Percentiles rank a stretch among this genome's conserved stretches.
These are phyloP conservation scores for Tetraneura akinire DNA, from an alignment of 1,140 invertebrate genomes.

Conservation along the genomic window DNA sequence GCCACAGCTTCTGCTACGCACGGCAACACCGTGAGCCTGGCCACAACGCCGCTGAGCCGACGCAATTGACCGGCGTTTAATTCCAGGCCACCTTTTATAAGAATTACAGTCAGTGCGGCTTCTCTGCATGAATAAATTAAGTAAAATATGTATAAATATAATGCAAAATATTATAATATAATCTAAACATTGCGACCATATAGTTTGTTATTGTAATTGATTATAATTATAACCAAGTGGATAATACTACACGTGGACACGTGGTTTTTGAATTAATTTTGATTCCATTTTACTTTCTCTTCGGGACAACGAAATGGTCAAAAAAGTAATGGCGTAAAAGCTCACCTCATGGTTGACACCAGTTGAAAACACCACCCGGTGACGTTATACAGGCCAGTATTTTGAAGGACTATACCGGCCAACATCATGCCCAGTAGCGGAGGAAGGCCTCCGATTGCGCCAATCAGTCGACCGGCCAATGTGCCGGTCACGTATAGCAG, in stretches of 20 bases:
- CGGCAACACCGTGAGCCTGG: constrained; percentile 69
- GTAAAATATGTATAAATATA: too few relatives aligned
- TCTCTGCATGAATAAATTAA: constrained; percentile 59
- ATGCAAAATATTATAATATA: too few relatives aligned
- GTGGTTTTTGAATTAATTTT: too few relatives aligned
- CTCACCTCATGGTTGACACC: constrained; percentile 35
- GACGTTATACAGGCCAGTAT: constrained; percentile 55
- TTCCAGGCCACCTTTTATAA: constrained; percentile 74
- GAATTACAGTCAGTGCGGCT: constrained; percentile 72
- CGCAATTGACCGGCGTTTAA: constrained; percentile 68
- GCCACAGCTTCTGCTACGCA: constrained; percentile 68
- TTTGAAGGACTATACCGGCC: constrained; percentile 55
- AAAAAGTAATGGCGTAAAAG: too few relatives aligned
- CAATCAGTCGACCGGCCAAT: constrained; percentile 31
- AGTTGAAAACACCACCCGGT: constrained; percentile 52
- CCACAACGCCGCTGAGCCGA: constrained; percentile 63
- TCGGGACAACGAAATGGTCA: too few relatives aligned
- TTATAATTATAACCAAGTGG: too few relatives aligned
- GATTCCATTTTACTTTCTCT: too few relatives aligned
- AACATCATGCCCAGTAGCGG: constrained; percentile 57
- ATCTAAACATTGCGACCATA: too few relatives aligned
- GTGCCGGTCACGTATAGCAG: constrained; percentile 53
- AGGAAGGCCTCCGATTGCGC: constrained; percentile 53
- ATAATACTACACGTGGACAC: too few relatives aligned
- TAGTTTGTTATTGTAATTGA: too few relatives aligned